Base-by-base conservation (phyloP, 2,113 vertebrate species). In the Proterorhinus semilunaris region DNA sequence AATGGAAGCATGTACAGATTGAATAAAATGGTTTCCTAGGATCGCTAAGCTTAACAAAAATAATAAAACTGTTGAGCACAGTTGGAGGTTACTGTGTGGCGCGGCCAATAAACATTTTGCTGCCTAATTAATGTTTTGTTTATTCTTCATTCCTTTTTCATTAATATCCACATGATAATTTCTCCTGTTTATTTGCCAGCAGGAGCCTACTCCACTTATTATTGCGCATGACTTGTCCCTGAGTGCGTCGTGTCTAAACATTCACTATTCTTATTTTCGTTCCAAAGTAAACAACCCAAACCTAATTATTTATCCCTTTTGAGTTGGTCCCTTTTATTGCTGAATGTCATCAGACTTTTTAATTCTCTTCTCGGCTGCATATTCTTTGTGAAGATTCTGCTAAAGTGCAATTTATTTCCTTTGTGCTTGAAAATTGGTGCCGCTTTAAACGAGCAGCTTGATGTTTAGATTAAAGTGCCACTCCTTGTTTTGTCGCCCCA, bases 301-400 rank as follows among this genome's bases (percentile, higher is more conserved):
- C 62, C 58, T 70, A 59, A 79, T 76, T 74, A 44, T 79, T 72
- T 62, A 53, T 47, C 36, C 64, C 48, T 59, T 63, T 12, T 7
- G 48, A 75, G 53, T n/a, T 47, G 47, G 59, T 71, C 69, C 57
- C 49, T n/a, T 69, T 36, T 48, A 52, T 36, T 16, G 65, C 62
- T 75, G 63, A 78, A 75, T 75, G 68, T 72, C 78, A 78, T 75
- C 72, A 69, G 54, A 65, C 52, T 52, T 80, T 72, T 72, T 80
- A 72, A 75, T 83, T 74, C 78, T 63, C 54, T 79, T 69, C 69
- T 79, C 58, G 48, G 49, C 70, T 70, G 69, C 68, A 76, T 68
- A 74, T 50, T 51, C 55, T 66, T 16, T 48, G 46, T 50, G 46
- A 57, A 55, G 8, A 21, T 10, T 10, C 53, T 55, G 16, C 53